Conservation (phyloP, 2,797 vertebrate genomes). For the Acanthornis magna region DNA sequence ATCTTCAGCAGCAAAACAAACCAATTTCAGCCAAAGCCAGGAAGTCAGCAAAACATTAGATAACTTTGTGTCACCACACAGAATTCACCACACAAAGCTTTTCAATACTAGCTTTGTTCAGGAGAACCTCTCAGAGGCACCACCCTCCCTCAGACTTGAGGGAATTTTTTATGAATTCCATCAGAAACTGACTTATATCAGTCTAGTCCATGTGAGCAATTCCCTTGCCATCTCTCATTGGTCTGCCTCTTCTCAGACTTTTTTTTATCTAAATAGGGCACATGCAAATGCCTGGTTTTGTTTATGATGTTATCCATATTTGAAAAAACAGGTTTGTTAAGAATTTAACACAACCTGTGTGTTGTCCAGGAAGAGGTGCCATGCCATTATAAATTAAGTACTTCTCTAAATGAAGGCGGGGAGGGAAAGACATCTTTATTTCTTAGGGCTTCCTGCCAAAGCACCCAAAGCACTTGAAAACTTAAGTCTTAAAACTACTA, state of each 20-base stretch:
- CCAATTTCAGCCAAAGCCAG: neutral
- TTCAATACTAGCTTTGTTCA: neutral
- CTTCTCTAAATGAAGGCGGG: neutral
- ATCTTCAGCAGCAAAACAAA: neutral
- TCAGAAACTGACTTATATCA: neutral
- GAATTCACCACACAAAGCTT: neutral
- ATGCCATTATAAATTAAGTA: neutral
- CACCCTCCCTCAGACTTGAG: neutral
- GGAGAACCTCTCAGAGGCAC: neutral
- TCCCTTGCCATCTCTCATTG: neutral
- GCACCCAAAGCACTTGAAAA: neutral
- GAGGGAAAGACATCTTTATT: neutral
- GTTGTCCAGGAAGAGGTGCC: neutral
- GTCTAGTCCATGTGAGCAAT: neutral
- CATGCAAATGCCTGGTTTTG: neutral
- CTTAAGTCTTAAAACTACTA: neutral
- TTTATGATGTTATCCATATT: neutral
- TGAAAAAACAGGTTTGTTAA: neutral
- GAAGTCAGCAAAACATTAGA: neutral
- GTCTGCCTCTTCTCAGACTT: neutral
- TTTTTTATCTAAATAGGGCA: neutral
- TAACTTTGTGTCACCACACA: neutral
- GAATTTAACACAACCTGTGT: neutral
- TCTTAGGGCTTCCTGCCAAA: neutral
- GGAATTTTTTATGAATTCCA: neutral